Percentiles rank a stretch among this genome's conserved stretches.
These are phyloP conservation scores for Nasonia vitripennis DNA, from an alignment of 1,140 invertebrate genomes.

Conservation along the genomic window DNA sequence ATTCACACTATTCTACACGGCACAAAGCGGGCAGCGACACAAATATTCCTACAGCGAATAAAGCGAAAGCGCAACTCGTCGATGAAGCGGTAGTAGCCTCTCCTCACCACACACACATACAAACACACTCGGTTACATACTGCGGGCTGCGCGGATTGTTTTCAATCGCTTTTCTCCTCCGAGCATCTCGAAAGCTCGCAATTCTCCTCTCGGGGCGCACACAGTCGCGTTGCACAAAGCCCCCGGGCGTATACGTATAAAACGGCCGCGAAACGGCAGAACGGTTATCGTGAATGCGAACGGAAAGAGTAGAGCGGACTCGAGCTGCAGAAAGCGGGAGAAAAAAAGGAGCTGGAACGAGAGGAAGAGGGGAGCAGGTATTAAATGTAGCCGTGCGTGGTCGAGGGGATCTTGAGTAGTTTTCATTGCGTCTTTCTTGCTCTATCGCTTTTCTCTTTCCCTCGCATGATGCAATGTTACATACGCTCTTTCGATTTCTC, in stretches of 20 bases:
- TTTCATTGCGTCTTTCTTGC: constrained; percentile 39
- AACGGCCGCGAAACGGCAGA: neutral
- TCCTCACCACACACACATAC: no score
- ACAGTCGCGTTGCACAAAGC: neutral
- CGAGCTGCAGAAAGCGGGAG: neutral
- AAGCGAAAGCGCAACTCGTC: no score
- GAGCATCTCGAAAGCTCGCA: neutral
- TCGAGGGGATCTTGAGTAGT: constrained; percentile 37
- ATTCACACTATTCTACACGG: no score
- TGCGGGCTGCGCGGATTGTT: neutral
- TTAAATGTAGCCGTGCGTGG: constrained; percentile 33
- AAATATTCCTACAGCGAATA: no score
- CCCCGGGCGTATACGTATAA: neutral
- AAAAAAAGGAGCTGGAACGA: neutral
- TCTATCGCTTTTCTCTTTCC: neutral
- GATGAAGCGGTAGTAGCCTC: no score
- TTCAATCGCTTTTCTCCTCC: neutral
- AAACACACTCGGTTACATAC: no score
- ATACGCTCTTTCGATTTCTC: neutral
- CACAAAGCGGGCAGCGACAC: no score
- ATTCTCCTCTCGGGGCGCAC: neutral
- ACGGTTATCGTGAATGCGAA: constrained; percentile 25
- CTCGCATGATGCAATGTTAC: neutral
- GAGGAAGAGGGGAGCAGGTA: constrained; percentile 9
- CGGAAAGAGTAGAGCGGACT: constrained; percentile 5